Conservation (phyloP, 2,797 vertebrate species). For the Kryptolebias ocellatus region DNA sequence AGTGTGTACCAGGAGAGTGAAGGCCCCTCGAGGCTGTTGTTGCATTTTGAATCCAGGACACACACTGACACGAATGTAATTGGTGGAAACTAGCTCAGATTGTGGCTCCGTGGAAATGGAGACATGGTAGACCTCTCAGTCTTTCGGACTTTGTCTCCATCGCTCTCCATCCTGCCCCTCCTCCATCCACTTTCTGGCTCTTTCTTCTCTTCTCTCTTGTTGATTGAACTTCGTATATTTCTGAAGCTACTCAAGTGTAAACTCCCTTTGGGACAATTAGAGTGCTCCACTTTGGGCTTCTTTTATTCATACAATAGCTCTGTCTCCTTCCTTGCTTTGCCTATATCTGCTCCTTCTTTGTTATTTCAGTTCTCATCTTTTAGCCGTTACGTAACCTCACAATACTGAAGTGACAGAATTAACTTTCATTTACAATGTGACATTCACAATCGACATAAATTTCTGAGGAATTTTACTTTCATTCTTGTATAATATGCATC, state of each 20-base stretch:
- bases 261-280: constrained; percentile 61
- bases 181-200: constrained; percentile 28
- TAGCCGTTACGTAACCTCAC: constrained; percentile 1
- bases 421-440: background rate
- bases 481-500: background rate
- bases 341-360: background rate
- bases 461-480: background rate
- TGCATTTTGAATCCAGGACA: constrained; percentile 77
- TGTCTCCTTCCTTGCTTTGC: background rate
- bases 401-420: constrained; percentile 16
- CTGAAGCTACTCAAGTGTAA: constrained; percentile 35
- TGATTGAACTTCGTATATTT: constrained; percentile 36
- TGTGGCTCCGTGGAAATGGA: constrained; percentile 57
- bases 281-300: constrained; percentile 25
- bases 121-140: constrained; percentile 48
- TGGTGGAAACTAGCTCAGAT: constrained; percentile 77
- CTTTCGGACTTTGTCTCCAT: constrained; percentile 50
- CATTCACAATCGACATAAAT: background rate
- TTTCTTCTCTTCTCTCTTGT: constrained; percentile 29
- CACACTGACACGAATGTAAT: constrained; percentile 79
- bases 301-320: constrained; percentile 15
- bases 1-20: constrained; percentile 65
- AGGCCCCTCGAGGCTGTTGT: constrained; percentile 74
- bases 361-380: constrained; percentile 15
- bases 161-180: constrained; percentile 9